phyloP scores from a whole-genome alignment of 2,888 invertebrate species.

The Scaeva pyrastri region DNA sequence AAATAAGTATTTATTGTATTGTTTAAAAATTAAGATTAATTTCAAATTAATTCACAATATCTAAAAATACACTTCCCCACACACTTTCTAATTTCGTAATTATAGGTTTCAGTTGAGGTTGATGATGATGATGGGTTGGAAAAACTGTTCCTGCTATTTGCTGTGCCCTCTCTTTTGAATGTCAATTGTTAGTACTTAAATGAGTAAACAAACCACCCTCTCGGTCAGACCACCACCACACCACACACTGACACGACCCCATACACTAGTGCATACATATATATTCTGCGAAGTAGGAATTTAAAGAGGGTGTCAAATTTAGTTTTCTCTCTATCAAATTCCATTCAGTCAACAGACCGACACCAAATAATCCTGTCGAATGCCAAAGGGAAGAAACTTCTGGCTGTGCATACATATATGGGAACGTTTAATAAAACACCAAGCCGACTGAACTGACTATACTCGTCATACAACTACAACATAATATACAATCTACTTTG shows the following conservation, averaged over 20 bases:
- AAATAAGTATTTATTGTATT: too few species aligned
- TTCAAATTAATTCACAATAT: too few species aligned
- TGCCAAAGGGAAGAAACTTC: constrained; percentile 57
- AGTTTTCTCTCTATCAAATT: constrained; percentile 70
- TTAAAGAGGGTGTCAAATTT: constrained; percentile 70
- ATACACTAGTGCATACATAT: constrained; percentile 6
- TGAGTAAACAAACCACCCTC: constrained; percentile 70
- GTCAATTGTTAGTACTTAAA: constrained; percentile 54
- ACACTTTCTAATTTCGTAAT: constrained; percentile 58
- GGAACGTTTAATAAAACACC: not conserved
- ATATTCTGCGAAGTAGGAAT: not conserved
- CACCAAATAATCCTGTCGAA: constrained; percentile 56
- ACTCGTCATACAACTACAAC: too few species aligned
- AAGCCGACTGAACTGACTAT: too few species aligned
- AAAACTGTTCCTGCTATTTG: constrained; percentile 4
- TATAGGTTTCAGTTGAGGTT: constrained; percentile 39
- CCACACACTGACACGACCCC: not conserved
- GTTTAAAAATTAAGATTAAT: too few species aligned
- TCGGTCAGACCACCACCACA: constrained; percentile 41
- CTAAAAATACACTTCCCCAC: constrained; percentile 15
- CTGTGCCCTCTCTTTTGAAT: constrained; percentile 60
- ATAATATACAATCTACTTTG: constrained; percentile 25
- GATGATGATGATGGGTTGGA: not conserved
- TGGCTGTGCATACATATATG: not conserved
- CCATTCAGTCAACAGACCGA: constrained; percentile 67